Evolutionary conservation across 2,797 vertebrate species (phyloP), one percentile per base, ranked within the genome.

Genomic region (Crossoptilon crossoptilon): DNA sequence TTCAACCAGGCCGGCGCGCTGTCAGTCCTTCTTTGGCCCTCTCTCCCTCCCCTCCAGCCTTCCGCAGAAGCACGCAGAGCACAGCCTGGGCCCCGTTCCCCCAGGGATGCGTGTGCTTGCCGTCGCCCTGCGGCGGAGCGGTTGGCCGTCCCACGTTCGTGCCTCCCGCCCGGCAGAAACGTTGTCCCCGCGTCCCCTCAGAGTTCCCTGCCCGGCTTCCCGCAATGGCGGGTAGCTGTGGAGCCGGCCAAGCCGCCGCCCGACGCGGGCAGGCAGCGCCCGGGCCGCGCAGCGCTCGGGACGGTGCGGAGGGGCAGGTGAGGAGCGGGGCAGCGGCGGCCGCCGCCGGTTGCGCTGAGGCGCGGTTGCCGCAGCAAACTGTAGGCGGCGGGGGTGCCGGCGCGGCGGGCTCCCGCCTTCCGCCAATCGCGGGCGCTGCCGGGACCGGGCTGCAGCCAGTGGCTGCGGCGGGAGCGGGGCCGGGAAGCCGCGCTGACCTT

Each of bases 391-490:
- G 62, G 62, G 81, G 26, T 44, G 80, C n/a, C 19, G 69, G 29
- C n/a, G 11, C 27, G 5, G 68, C 67, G 63, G 55, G 37, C 29
- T 59, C 46, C 72, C 67, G 49, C 46, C 23, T 24, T 75, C 91
- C 71, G 84, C 96, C 96, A 94, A 92, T 95, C 84, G 76, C 62
- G 49, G 55, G 67, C n/a, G 72, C 70, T 5, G 63, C 73, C 9
- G 39, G 59, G 64, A 27, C 77, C 44, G 77, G 19, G 85, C 79
- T 44, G 29, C 63, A 29, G 64, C 39, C 82, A n/a, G 41, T 11
- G 51, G 60, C 35, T 59, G 73, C 55, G 37, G 22, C 6, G 51
- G 55, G 26, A 18, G 33, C 43, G 35, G 35, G 46, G 70, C 58
- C 19, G 48, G 39, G 56, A 33, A 56, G 46, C 74, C 67, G 79